Base-by-base conservation (phyloP, 2,113 vertebrate genomes). In the Choloepus hoffmanni region DNA sequence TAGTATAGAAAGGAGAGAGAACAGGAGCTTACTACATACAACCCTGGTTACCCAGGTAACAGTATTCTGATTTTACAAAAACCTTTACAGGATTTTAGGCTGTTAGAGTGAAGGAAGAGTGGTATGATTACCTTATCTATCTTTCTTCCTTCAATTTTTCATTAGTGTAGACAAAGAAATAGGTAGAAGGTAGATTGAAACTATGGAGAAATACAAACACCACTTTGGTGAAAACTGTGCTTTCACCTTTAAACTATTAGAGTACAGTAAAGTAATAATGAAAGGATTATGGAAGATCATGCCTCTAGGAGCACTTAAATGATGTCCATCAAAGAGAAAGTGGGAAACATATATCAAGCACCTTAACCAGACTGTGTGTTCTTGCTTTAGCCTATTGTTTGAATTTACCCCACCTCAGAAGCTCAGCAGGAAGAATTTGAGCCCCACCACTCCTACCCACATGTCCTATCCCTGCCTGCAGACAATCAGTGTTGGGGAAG, bases 1-100 rank as follows among this genome's bases (percentile, higher is more conserved):
- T 55, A 43, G 10, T 72, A 77, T 62, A 73, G 48, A 76, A 82
- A 85, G 19, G 73, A 72, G 50, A 88, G 74, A 92, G 63, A 83
- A 73, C 45, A 85, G 40, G 48, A 85, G 30, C 86, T 94, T 88
- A 53, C 43, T 72, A 53, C 53, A 40, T 60, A 74, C 53, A 88
- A 55, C 90, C 33, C 36, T 65, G 21, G 82, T 94, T 97, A 82
- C 94, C 62, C 87, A 85, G 86, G 83, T 85, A 93, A 95, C 87
- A 60, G 63, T 94, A 77, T 94, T 94, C 40, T 88, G 77, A 93
- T 84, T 84, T 88, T 76, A 85, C 40, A 89, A 94, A 94, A 90
- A 30, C 16, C 77, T 77, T 93, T 45, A 72, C 3, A 95, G 26
- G 48, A 72, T 85, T 77, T 81, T 91, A 89, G 77, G 82, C 16